These are phyloP conservation scores for Cerastis rubricosa DNA, from an alignment of 2,888 invertebrate species.

Conservation along the genomic window DNA sequence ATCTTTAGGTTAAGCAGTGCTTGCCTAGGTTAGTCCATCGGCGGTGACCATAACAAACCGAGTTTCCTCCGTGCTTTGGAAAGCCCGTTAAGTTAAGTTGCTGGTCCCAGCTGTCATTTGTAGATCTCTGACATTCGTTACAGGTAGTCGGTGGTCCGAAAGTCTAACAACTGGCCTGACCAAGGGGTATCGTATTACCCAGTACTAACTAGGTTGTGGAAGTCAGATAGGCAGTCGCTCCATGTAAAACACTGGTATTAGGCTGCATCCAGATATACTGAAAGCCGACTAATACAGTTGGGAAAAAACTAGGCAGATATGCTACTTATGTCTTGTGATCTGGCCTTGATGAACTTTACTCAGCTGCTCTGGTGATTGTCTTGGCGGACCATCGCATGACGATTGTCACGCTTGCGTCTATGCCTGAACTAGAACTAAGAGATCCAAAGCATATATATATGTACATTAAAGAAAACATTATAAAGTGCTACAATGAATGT, in stretches of 20 bases:
- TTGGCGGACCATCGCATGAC: too few species aligned
- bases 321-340: too few species aligned
- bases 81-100: background rate
- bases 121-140: background rate
- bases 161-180: background rate
- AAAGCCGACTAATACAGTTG: background rate
- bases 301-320: background rate
- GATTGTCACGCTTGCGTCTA: too few species aligned
- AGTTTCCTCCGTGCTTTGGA: background rate
- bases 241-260: background rate
- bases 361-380: too few species aligned
- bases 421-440: too few species aligned
- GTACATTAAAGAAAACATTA: too few species aligned
- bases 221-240: background rate
- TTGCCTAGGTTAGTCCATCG: background rate
- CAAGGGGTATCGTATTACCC: background rate
- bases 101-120: background rate
- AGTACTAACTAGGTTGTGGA: background rate
- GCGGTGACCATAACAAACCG: background rate
- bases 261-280: background rate
- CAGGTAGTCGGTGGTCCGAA: background rate
- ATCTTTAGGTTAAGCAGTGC: background rate
- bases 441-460: too few species aligned
- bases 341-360: too few species aligned
- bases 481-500: too few species aligned